phyloP scores from a whole-genome alignment of 2,797 vertebrate genomes.

The Ciconia nigra region DNA sequence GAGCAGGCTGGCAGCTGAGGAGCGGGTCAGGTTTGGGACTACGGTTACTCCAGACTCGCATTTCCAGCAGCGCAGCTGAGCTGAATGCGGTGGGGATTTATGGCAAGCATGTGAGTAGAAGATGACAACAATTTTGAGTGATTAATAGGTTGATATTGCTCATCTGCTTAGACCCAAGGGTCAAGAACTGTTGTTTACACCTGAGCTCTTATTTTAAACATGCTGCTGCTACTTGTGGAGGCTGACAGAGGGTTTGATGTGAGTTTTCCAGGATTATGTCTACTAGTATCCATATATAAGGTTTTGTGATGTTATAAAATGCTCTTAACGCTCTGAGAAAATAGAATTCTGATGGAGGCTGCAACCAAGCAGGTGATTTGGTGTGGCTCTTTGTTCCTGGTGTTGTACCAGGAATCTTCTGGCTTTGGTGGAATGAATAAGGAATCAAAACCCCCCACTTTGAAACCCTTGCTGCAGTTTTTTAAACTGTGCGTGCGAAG shows the following conservation, averaged over 20 bases:
- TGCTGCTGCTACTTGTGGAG: neutral
- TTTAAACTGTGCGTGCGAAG: neutral
- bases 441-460: fast-evolving
- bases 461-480: neutral
- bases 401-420: neutral
- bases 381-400: neutral
- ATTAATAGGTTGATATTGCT: neutral
- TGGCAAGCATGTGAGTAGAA: neutral
- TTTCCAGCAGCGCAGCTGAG: neutral
- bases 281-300: neutral
- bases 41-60: fast-evolving
- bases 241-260: neutral
- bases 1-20: neutral
- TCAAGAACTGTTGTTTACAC: neutral
- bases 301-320: neutral
- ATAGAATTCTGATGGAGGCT: neutral
- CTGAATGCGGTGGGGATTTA: neutral
- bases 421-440: neutral
- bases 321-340: neutral
- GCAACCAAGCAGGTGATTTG: neutral
- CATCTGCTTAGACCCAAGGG: neutral
- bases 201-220: neutral
- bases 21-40: neutral
- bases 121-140: neutral
- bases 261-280: neutral